phyloP scores from a whole-genome alignment of 2,888 invertebrate genomes.

The Ophion costatus region DNA sequence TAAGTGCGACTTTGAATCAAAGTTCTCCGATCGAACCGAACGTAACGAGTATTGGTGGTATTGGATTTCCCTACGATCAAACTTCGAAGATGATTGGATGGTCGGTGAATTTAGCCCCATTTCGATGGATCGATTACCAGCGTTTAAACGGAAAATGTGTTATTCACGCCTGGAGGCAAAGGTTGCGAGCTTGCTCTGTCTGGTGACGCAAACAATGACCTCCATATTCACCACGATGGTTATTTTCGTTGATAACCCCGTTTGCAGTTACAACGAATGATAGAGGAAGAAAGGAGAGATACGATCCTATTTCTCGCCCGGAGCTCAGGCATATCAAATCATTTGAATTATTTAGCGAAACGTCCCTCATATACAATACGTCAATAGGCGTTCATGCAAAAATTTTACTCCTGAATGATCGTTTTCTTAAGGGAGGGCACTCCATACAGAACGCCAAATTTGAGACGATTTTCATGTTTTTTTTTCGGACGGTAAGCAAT shows the following conservation, averaged over 20 bases:
- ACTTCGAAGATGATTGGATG: background rate
- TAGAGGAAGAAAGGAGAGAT: slow-evolving; percentile 38
- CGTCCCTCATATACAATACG: background rate
- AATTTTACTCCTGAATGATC: too few relatives aligned
- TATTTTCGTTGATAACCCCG: slow-evolving; percentile 75
- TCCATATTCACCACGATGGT: slow-evolving; percentile 74
- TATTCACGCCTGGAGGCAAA: slow-evolving; percentile 60
- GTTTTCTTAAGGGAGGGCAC: too few relatives aligned
- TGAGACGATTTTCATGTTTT: too few relatives aligned
- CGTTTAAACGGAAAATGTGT: slow-evolving; percentile 35
- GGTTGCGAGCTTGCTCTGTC: slow-evolving; percentile 64
- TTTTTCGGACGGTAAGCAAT: too few relatives aligned
- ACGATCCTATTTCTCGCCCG: slow-evolving; percentile 26
- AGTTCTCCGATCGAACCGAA: background rate
- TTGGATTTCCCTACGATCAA: slow-evolving; percentile 4
- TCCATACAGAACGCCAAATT: too few relatives aligned
- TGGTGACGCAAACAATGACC: slow-evolving; percentile 81
- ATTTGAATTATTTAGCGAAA: background rate
- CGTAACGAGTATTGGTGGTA: background rate
- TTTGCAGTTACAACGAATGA: slow-evolving; percentile 64
- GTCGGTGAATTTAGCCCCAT: slow-evolving; percentile 41
- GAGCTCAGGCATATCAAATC: background rate
- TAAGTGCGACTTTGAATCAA: too few relatives aligned
- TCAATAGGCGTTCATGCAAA: too few relatives aligned
- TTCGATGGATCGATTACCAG: slow-evolving; percentile 27